A percentile compares a stretch with the other conserved stretches of the same genome.
These are phyloP conservation scores for Oreochromis spilurus DNA, from an alignment of 2,113 vertebrate species.

Conservation along the genomic window DNA sequence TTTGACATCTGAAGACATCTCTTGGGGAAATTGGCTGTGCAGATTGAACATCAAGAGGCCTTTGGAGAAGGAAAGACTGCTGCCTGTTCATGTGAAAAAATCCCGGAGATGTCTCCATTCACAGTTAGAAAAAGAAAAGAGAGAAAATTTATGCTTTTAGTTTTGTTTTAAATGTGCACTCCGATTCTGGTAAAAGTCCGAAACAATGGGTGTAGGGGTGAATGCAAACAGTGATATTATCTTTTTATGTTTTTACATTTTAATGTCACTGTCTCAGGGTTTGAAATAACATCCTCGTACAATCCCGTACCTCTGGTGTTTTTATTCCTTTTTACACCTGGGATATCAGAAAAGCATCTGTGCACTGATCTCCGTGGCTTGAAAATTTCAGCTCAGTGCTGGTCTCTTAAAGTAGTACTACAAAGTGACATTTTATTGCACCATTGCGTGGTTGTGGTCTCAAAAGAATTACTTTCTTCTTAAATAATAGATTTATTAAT, in stretches of 20 bases:
- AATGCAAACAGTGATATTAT: not conserved
- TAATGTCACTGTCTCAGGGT: conserved; percentile 6
- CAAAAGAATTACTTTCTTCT: not conserved
- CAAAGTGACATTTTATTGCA: not conserved
- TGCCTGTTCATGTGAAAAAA: not conserved
- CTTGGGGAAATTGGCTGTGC: not conserved
- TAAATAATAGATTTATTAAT: not conserved
- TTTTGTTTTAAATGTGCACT: not conserved
- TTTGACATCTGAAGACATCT: conserved; percentile 38
- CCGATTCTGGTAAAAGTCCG: not conserved
- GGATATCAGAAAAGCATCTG: not conserved
- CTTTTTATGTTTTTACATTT: not conserved
- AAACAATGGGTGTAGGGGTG: not conserved
- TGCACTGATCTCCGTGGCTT: not conserved
- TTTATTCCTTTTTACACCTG: not conserved
- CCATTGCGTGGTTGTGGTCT: not conserved
- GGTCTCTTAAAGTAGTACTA: not conserved
- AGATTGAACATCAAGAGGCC: not conserved
- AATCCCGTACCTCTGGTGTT: not conserved
- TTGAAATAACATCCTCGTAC: not conserved
- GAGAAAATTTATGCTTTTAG: not conserved
- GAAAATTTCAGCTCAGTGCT: not conserved
- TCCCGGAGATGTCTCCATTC: not conserved
- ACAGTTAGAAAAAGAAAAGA: not conserved
- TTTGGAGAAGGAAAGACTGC: not conserved